phyloP scores from a whole-genome alignment of 2,888 invertebrate species.

The Nesidiocoris tenuis region DNA sequence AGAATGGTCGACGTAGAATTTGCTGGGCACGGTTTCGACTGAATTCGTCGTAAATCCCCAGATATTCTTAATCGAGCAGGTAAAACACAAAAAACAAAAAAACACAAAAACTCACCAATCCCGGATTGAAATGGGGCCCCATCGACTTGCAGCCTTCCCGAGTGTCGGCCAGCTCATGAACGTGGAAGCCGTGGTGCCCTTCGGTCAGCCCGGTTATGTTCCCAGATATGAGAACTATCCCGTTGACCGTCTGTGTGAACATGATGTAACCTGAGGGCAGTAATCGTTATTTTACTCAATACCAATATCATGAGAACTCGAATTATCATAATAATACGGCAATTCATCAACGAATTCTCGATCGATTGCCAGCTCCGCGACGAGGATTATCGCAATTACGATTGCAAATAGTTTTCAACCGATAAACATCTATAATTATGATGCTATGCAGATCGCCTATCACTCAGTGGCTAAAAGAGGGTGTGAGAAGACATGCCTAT shows the following conservation, averaged over 20 bases:
- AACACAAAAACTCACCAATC: slow-evolving; percentile 63
- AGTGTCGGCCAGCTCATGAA: slow-evolving; percentile 72
- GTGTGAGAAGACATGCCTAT: too few relatives aligned
- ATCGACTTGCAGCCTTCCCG: slow-evolving; percentile 66
- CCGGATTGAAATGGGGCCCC: slow-evolving; percentile 78
- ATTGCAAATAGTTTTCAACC: not conserved
- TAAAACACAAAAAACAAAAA: too few relatives aligned
- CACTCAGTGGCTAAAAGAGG: too few relatives aligned
- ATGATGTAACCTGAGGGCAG: slow-evolving; percentile 46
- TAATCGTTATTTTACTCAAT: not conserved
- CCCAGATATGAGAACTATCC: slow-evolving; percentile 55
- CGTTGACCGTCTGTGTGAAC: slow-evolving; percentile 50
- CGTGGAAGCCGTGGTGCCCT: slow-evolving; percentile 71
- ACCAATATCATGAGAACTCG: not conserved
- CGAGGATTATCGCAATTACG: not conserved
- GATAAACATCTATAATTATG: too few relatives aligned
- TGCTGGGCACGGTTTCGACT: too few relatives aligned
- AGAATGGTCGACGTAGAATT: too few relatives aligned
- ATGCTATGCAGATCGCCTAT: too few relatives aligned
- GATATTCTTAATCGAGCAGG: too few relatives aligned
- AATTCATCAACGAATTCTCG: not conserved
- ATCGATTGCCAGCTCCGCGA: too few relatives aligned
- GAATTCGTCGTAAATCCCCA: too few relatives aligned
- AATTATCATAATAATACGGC: not conserved
- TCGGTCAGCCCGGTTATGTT: slow-evolving; percentile 62